Conservation (phyloP, 2,113 vertebrate species). For the Onychorhynchus coronatus region DNA sequence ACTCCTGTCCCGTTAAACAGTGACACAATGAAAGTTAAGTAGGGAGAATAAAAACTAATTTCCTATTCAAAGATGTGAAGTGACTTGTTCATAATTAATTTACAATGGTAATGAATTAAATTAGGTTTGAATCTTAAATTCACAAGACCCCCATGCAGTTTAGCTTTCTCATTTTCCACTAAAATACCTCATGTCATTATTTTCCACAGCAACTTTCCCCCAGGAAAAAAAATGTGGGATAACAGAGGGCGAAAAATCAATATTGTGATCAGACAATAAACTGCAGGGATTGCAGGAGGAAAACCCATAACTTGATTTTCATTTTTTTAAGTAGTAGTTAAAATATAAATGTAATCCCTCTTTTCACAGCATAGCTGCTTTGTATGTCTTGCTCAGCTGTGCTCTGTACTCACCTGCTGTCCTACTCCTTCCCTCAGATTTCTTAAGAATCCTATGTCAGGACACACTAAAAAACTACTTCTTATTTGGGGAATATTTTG, state of each 20-base stretch:
- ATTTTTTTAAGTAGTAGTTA: neutral
- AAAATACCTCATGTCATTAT: neutral
- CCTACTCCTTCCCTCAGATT: neutral
- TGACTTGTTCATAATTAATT: neutral
- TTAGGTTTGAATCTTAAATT: neutral
- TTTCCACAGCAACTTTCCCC: neutral
- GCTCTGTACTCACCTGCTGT: neutral
- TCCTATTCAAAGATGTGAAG: neutral
- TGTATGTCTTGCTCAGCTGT: neutral
- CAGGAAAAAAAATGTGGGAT: neutral
- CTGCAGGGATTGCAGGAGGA: neutral
- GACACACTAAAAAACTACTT: neutral
- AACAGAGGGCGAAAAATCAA: neutral
- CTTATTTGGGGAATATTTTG: neutral
- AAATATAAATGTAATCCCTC: neutral
- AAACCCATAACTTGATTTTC: neutral
- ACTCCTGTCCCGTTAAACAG: too few species aligned
- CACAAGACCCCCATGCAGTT: fast-evolving
- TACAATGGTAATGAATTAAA: neutral
- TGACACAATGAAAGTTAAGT: neutral
- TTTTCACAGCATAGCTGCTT: neutral
- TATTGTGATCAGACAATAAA: neutral
- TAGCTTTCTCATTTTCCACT: neutral
- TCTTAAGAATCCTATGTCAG: neutral
- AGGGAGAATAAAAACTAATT: neutral